Conservation (phyloP, 2,888 invertebrate genomes). For the Griposia aprilina region DNA sequence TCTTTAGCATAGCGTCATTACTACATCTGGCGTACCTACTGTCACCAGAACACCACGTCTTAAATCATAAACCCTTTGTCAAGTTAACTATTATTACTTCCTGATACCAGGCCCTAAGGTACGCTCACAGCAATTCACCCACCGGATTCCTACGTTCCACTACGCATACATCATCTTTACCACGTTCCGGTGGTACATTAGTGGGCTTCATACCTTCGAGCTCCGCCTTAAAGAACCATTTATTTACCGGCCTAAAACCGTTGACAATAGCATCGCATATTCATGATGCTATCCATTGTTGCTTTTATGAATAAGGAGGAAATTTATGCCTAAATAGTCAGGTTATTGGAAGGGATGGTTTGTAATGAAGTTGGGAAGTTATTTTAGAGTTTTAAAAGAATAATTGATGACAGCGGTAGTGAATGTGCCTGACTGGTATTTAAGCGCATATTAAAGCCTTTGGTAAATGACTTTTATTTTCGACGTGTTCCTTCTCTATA, state of each 20-base stretch:
- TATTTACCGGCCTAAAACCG: constrained; percentile 78
- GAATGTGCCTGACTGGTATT: background rate
- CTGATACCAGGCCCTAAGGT: constrained; percentile 41
- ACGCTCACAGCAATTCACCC: constrained; percentile 27
- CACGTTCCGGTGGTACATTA: constrained; percentile 47
- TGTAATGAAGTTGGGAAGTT: constrained; percentile 26
- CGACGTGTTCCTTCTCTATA: too few species aligned
- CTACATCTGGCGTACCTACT: background rate
- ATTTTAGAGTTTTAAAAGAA: background rate
- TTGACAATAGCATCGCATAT: constrained; percentile 83
- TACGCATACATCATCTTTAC: constrained; percentile 55
- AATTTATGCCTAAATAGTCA: constrained; percentile 67
- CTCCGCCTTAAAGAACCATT: constrained; percentile 75
- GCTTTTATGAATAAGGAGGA: constrained; percentile 76
- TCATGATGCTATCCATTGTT: constrained; percentile 80
- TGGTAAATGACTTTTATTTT: too few species aligned
- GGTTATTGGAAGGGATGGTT: constrained; percentile 46
- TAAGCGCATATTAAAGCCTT: too few species aligned
- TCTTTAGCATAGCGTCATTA: background rate
- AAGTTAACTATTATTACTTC: constrained; percentile 49
- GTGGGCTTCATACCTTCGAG: constrained; percentile 54
- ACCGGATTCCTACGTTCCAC: constrained; percentile 47
- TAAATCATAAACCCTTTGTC: constrained; percentile 33
- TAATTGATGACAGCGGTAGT: too few species aligned
- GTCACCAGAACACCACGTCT: background rate